Evolutionary conservation across 2,888 invertebrate species (phyloP), one percentile per base, ranked within the genome.

Genomic region (Kryphioiulus occultus): DNA sequence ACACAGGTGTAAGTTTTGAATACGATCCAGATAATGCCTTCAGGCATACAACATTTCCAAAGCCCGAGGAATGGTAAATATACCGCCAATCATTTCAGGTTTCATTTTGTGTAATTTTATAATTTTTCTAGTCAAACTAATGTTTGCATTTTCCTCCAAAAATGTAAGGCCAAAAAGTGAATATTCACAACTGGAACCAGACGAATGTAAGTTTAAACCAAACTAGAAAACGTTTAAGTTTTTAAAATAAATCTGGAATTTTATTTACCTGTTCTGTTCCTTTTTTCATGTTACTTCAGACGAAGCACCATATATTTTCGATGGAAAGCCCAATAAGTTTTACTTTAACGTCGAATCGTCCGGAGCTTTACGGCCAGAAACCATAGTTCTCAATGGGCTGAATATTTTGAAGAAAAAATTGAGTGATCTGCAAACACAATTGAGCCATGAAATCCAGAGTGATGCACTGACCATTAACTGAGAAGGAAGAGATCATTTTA

Each of bases 1-100:
- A 26, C n/a, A 2, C 59, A 39, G 99, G 99, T 83, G 99, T 99
- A 0, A 96, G 96, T 87, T 99, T 99, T 92, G 99, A 99, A 92
- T 99, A 99, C 93, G 99, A 99, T 93, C 99, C 99, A 0, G 99
- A 99, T 91, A 99, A 99, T 93, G 93, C 96, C 0, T 96, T 99
- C 95, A 94, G 98, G 78, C 99, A 99, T 91, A 99, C 99, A 1
- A 93, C 98, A 53, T 98, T 94, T 90, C 98, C 99, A 0, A 98
- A 97, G 92, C 98, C 99, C 3, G 98, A 99, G 91, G 99, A 99
- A 92, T 99, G 99, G 99, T 92, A 88, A 89, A 90, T 53, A 22
- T 35, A 26, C n/a, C 68, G 19, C 19, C 1, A 12, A 39, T 3
- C 19, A 26, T 42, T 0, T 68, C 32, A 19, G 53, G 22, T 26